phyloP scores from a whole-genome alignment of 1,140 invertebrate genomes.

The Cardiocondyla obscurior region DNA sequence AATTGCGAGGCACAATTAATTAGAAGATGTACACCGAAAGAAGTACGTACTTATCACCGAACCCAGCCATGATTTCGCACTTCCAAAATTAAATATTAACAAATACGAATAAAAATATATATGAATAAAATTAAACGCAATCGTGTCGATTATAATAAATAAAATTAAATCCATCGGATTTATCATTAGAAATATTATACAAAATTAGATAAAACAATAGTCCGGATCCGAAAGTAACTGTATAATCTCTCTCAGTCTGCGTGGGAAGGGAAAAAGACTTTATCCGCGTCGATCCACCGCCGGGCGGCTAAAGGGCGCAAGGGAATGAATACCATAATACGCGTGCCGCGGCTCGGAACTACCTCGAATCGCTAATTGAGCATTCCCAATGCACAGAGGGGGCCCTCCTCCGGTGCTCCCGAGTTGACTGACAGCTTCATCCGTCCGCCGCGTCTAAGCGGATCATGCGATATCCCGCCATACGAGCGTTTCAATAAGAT shows the following conservation, averaged over 20 bases:
- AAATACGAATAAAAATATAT: no score
- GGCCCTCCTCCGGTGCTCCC: background rate
- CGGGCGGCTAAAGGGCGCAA: background rate
- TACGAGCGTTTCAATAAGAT: constrained; percentile 36
- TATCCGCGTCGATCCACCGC: background rate
- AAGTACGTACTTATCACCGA: no score
- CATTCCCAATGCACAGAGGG: constrained; percentile 28
- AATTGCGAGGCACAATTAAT: constrained; percentile 12
- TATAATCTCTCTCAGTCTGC: no score
- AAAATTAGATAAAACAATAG: no score
- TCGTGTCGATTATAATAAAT: no score
- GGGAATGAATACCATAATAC: constrained; percentile 14
- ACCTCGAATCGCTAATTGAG: constrained; percentile 34
- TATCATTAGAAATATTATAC: no score
- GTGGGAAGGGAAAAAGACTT: background rate
- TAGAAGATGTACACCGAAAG: background rate
- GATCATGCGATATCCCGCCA: constrained; percentile 37
- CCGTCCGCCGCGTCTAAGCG: constrained; percentile 24
- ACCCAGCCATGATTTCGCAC: no score
- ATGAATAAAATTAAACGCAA: no score
- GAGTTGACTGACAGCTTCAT: constrained; percentile 46
- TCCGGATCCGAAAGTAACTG: no score
- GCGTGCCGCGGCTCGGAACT: background rate
- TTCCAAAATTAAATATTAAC: no score
- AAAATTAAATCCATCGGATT: no score